phyloP scores from a whole-genome alignment of 2,888 invertebrate genomes.

The Nemapogon koenigi region DNA sequence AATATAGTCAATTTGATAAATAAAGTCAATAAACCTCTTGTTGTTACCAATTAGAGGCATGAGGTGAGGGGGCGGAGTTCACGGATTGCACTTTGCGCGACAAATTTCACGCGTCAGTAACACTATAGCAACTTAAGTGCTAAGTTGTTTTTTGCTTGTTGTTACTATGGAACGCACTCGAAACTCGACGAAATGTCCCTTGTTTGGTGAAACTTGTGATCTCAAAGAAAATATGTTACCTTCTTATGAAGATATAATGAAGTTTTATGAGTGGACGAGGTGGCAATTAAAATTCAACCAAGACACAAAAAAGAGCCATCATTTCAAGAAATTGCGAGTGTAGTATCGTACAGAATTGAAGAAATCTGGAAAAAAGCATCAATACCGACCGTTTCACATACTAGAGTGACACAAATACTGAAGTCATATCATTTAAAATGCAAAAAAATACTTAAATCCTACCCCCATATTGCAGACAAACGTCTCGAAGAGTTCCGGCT shows the following conservation, averaged over 20 bases:
- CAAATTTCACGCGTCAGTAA: too few species aligned
- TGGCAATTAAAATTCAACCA: conserved; percentile 1
- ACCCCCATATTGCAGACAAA: conserved; percentile 12
- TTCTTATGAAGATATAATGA: conserved; percentile 18
- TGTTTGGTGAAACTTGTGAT: conserved; percentile 15
- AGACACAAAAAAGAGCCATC: conserved; percentile 13
- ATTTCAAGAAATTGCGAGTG: conserved; percentile 11
- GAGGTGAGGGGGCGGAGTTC: too few species aligned
- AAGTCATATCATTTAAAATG: conserved; percentile 11
- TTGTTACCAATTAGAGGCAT: too few species aligned
- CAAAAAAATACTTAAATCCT: conserved; percentile 8
- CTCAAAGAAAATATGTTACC: conserved; percentile 16
- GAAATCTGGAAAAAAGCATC: conserved; percentile 2
- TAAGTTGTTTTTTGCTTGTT: too few species aligned
- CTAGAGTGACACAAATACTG: conserved; percentile 10
- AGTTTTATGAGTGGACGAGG: conserved; percentile 8
- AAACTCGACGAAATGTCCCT: conserved; percentile 12
- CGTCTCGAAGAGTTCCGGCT: conserved; percentile 11
- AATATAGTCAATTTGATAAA: too few species aligned
- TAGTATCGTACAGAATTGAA: too few species aligned
- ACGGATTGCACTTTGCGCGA: too few species aligned
- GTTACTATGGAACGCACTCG: conserved; percentile 13
- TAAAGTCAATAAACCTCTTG: too few species aligned
- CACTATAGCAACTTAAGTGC: too few species aligned
- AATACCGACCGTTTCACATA: neutral